Evolutionary conservation across 2,797 vertebrate species (phyloP).

Genomic region (Sciurus vulgaris): DNA sequence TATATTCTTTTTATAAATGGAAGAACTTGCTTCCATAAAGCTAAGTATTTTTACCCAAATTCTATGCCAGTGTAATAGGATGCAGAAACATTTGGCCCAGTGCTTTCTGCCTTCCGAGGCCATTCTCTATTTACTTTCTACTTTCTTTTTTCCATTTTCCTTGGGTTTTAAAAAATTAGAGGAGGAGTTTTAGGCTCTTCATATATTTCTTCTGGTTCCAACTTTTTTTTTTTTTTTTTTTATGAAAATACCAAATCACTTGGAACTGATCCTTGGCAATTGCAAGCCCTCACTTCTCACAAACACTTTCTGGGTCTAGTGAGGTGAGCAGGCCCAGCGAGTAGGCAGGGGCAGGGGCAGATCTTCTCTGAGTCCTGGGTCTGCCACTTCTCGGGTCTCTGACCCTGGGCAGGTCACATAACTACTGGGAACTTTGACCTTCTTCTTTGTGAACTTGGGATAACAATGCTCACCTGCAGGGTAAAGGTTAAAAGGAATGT

Average conservation of each 20-base stretch:
- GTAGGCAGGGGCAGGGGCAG: neutral
- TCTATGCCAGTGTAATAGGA: neutral
- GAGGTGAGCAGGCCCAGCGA: neutral
- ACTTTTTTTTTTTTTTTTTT: neutral
- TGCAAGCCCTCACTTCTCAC: neutral
- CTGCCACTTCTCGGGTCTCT: neutral
- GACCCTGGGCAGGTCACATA: neutral
- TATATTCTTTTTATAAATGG: neutral
- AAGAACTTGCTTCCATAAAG: conserved; percentile 17
- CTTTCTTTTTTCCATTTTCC: neutral
- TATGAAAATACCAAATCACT: neutral
- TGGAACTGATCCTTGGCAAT: neutral
- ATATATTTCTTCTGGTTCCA: neutral
- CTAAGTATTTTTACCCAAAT: neutral
- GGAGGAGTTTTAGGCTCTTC: neutral
- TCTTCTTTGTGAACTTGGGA: neutral
- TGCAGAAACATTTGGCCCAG: neutral
- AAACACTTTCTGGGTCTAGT: neutral
- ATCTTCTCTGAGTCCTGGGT: neutral
- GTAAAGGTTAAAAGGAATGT: conserved; percentile 11
- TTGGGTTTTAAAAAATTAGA: conserved; percentile 7
- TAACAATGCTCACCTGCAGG: neutral
- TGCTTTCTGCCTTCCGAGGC: conserved; percentile 2
- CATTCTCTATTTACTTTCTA: neutral
- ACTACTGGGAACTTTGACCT: neutral